Percentiles rank a stretch among this genome's conserved stretches.
phyloP scores from a whole-genome alignment of 2,888 invertebrate genomes.

The Drosophila silvestris region DNA sequence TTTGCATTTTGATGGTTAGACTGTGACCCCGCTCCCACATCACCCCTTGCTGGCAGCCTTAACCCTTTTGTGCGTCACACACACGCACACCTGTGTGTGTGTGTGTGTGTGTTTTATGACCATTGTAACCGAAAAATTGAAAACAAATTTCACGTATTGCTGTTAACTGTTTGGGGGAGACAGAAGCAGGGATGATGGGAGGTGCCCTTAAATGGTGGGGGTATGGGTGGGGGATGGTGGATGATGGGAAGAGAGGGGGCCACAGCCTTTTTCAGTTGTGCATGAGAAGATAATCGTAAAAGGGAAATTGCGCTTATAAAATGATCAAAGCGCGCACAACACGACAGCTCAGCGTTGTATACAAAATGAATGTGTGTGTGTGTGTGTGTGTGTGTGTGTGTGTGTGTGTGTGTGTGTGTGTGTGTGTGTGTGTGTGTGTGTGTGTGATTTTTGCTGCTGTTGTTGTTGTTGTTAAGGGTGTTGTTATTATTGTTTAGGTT shows the following conservation, averaged over 20 bases:
- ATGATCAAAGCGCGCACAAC: constrained; percentile 63
- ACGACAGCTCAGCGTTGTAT: constrained; percentile 38
- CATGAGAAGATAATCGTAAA: constrained; percentile 74
- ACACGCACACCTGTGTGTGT: constrained; percentile 35
- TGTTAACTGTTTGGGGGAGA: constrained; percentile 35
- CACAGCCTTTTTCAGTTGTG: constrained; percentile 51
- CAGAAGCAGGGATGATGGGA: constrained; percentile 1
- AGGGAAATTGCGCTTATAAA: constrained; percentile 72
- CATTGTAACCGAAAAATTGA: constrained; percentile 75
- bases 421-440: not conserved
- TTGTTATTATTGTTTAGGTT: constrained; percentile 43
- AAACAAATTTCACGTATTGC: constrained; percentile 77
- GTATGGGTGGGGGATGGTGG: not conserved
- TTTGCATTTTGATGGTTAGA: constrained; percentile 79
- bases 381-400: not conserved
- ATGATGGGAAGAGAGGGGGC: not conserved
- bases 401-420: not conserved
- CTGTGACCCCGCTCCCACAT: constrained; percentile 1
- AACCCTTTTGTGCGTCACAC: constrained; percentile 50
- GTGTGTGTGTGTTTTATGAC: constrained; percentile 60
- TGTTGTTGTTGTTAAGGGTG: constrained; percentile 26
- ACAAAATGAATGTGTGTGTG: constrained; percentile 6
- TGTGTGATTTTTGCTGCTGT: not conserved
- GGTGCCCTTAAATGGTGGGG: not conserved
- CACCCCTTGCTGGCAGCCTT: constrained; percentile 27